Percentiles rank a stretch among this genome's conserved stretches.
phyloP scores from a whole-genome alignment of 2,797 vertebrate species.

The Hippocampus kuda region DNA sequence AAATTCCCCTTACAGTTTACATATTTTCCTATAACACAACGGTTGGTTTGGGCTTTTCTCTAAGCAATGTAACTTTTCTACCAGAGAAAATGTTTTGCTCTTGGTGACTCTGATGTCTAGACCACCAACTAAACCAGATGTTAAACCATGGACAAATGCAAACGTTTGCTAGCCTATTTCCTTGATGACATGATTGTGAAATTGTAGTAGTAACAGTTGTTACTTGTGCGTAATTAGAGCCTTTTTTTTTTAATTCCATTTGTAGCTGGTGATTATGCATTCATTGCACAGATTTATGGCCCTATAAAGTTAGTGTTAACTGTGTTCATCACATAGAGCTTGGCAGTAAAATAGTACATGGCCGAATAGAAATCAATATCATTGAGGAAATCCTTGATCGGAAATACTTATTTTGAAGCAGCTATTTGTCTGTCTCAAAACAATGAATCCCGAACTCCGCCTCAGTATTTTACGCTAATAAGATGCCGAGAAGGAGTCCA shows the following conservation, averaged over 20 bases:
- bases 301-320: too few relatives aligned
- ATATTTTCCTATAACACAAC: not conserved
- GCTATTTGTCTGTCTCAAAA: slow-evolving; percentile 7
- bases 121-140: not conserved
- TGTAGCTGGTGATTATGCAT: not conserved
- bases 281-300: not conserved
- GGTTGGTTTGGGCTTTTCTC: not conserved
- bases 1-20: not conserved
- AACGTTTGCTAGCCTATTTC: not conserved
- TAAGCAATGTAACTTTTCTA: not conserved
- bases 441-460: slow-evolving; percentile 3
- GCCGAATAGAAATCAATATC: not conserved
- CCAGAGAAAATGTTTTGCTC: not conserved
- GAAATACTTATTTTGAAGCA: not conserved
- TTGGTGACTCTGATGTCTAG: not conserved
- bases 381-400: not conserved
- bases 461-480: not conserved
- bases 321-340: not conserved
- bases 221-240: not conserved
- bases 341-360: not conserved
- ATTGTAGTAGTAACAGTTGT: not conserved
- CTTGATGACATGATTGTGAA: not conserved
- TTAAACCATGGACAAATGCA: not conserved
- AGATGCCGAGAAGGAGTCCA: slow-evolving; percentile 5
- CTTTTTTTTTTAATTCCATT: too few relatives aligned